These are phyloP conservation scores for Haliaeetus leucogaster DNA, from an alignment of 2,113 vertebrate species.

Conservation along the genomic window DNA sequence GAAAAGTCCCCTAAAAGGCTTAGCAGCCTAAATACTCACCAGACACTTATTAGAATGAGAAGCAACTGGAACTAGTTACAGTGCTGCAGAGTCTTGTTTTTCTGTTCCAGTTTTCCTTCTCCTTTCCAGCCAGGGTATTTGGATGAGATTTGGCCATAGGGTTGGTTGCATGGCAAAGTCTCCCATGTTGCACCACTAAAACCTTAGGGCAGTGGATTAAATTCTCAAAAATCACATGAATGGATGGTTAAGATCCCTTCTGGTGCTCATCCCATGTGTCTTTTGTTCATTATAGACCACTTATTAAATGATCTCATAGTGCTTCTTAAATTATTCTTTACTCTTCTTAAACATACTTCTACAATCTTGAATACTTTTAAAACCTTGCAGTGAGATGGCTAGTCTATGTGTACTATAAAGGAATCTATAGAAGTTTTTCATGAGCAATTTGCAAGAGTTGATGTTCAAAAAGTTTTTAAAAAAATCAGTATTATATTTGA, in stretches of 20 bases:
- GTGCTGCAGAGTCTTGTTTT: neutral
- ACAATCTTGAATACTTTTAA: neutral
- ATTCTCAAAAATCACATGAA: neutral
- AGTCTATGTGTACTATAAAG: neutral
- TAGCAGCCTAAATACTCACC: constrained; percentile 13
- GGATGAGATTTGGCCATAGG: neutral
- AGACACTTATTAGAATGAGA: neutral
- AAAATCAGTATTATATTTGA: neutral
- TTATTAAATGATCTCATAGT: neutral
- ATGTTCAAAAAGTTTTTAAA: neutral
- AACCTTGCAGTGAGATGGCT: neutral
- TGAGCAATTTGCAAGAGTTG: neutral
- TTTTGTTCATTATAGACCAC: neutral
- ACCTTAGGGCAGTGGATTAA: neutral
- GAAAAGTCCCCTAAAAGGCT: constrained; percentile 41
- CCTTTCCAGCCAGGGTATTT: neutral
- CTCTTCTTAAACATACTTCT: neutral
- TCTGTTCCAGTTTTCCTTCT: neutral
- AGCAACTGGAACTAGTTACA: neutral
- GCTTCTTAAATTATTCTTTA: neutral
- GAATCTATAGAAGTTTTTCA: neutral
- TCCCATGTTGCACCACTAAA: neutral
- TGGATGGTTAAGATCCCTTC: neutral
- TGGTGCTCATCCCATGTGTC: neutral
- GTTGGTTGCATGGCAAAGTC: neutral